A percentile compares a stretch with the other conserved stretches of the same genome.
Conservation (phyloP, 2,888 invertebrate genomes). For the Calameuta pallipes region DNA sequence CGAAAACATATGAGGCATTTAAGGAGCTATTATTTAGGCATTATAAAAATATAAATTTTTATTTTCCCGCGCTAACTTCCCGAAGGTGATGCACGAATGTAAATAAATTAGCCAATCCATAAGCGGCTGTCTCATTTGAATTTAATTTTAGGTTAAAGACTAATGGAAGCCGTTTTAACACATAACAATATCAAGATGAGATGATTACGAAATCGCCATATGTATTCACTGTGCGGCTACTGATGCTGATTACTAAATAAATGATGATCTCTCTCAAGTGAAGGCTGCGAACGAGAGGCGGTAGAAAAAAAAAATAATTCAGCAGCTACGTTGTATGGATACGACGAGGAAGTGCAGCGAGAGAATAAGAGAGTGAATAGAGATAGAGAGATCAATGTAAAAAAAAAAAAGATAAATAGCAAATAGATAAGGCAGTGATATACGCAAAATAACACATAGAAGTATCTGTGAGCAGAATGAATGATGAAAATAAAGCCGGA, state of each 20-base stretch:
- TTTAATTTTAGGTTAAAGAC: too few species aligned
- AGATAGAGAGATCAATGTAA: background rate
- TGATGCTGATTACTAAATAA: background rate
- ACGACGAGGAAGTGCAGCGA: background rate
- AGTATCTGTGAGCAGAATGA: background rate
- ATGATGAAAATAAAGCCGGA: conserved; percentile 42
- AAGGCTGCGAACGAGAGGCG: too few species aligned
- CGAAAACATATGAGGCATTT: too few species aligned
- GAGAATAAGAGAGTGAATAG: background rate
- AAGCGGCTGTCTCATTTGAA: too few species aligned
- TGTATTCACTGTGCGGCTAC: conserved; percentile 17
- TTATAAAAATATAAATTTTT: too few species aligned
- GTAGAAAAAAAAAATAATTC: too few species aligned
- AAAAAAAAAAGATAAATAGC: too few species aligned
- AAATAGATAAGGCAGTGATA: background rate
- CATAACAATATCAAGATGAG: background rate
- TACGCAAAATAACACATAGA: background rate
- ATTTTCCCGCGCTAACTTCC: too few species aligned
- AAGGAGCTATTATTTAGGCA: too few species aligned
- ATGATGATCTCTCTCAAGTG: too few species aligned
- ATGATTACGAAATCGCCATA: conserved; percentile 10
- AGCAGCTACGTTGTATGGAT: background rate
- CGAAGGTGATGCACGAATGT: too few species aligned
- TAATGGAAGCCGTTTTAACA: background rate
- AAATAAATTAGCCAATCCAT: too few species aligned